Evolutionary conservation across 2,797 vertebrate species (phyloP), one percentile per base, ranked within the genome.

Genomic region (Myripristis murdjan): DNA sequence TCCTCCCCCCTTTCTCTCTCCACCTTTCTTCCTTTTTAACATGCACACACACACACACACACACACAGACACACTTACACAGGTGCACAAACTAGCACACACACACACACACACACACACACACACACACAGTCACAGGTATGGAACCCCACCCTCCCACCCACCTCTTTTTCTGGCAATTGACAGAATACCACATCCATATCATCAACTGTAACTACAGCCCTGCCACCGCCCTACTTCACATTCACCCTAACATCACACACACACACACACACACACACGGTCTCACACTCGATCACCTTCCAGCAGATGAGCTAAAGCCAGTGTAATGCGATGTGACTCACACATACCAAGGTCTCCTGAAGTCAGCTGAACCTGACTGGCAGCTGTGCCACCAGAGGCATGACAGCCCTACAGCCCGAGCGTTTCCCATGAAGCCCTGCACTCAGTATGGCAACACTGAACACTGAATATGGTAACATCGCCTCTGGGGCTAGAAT

Each of bases 241-340:
- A n/a, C n/a, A n/a, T n/a, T n/a, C n/a, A n/a, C n/a, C n/a, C n/a
- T n/a, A n/a, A n/a, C n/a, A n/a, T n/a, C n/a, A n/a, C n/a, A n/a
- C n/a, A n/a, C n/a, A n/a, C n/a, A n/a, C n/a, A n/a, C n/a, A n/a
- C n/a, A n/a, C n/a, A n/a, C 33, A 35, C 3, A 8, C 28, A 31
- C 31, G 31, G 31, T 67, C n/a, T n/a, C 43, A 43, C 5, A 20
- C 52, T 37, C 56, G 9, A 14, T 47, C 16, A 46, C 71, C 39
- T 20, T 75, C 35, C n/a, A 23, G 16, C 41, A 51, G 41, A 64
- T 64, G 23, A 76, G 14, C 4, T 56, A 16, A 56, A 43, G 43
- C 24, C 31, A n/a, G 12, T 44, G 24, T n/a, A 60, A 73, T 52
- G 78, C 24, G 61, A 79, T 69, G 24, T 62, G 66, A 82, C 58